Evolutionary conservation across 2,113 vertebrate species (phyloP).

Genomic region (Seriola aureovittata): DNA sequence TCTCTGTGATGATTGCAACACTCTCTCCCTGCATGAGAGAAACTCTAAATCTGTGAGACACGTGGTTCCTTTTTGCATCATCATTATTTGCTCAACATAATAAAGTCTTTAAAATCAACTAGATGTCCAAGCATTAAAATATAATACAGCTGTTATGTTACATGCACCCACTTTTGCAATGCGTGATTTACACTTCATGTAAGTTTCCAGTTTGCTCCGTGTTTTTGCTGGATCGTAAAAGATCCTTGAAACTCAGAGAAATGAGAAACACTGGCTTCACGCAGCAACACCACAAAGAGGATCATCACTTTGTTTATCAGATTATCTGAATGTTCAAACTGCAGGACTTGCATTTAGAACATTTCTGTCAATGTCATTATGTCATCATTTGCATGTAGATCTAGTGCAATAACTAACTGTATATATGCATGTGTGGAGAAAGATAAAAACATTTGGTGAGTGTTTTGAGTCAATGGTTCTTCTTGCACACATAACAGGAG

Average conservation of each 20-base stretch:
- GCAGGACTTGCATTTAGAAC: background rate
- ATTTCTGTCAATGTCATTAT: no score
- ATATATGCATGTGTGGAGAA: background rate
- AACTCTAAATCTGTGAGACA: conserved; percentile 22
- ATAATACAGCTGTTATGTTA: conserved; percentile 8
- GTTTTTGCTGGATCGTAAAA: conserved; percentile 36
- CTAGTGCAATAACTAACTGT: background rate
- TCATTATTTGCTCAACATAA: conserved; percentile 12
- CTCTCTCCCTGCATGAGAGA: background rate
- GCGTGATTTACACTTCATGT: background rate
- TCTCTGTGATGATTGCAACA: conserved; percentile 61
- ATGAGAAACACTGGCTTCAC: conserved; percentile 51
- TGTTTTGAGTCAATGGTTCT: background rate
- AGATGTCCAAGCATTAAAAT: conserved; percentile 1
- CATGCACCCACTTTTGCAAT: conserved; percentile 5
- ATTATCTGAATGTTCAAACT: background rate
- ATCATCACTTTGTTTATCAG: conserved; percentile 28
- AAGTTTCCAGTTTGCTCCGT: conserved; percentile 36
- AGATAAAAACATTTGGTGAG: background rate
- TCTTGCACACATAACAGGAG: background rate
- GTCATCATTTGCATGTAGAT: background rate
- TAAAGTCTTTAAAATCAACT: background rate
- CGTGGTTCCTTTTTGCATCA: background rate
- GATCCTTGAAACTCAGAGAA: conserved; percentile 33
- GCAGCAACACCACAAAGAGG: background rate